phyloP scores from a whole-genome alignment of 2,797 vertebrate genomes.

The Oreochromis grahami region DNA sequence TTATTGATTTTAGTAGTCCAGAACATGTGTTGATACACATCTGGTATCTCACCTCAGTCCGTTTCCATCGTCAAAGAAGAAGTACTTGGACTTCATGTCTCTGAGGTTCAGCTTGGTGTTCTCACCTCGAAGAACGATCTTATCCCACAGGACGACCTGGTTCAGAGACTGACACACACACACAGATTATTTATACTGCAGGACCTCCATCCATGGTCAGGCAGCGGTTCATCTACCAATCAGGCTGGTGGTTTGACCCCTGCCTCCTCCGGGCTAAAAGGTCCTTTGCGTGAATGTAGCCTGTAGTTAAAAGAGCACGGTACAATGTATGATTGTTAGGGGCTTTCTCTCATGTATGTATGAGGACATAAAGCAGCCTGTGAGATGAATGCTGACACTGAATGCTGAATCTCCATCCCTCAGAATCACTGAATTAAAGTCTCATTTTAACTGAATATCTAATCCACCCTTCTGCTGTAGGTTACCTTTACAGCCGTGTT shows the following conservation, averaged over 20 bases:
- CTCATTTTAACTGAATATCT: background rate
- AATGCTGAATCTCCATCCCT: background rate
- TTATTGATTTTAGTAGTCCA: no score
- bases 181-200: background rate
- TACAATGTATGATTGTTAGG: background rate
- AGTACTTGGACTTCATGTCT: constrained; percentile 97
- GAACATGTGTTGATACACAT: background rate
- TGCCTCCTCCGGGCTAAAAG: background rate
- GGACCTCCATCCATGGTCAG: background rate
- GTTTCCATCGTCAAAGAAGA: constrained; percentile 98
- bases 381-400: background rate
- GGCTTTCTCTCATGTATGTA: background rate
- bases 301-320: background rate
- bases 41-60: constrained; percentile 83
- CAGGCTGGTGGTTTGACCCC: background rate
- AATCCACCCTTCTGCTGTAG: no score
- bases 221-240: background rate
- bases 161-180: constrained; percentile 82
- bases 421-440: background rate
- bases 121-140: constrained; percentile 92
- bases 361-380: background rate
- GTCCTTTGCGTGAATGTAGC: background rate
- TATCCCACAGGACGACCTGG: constrained; percentile 98
- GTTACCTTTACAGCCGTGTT: background rate
- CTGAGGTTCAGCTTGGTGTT: constrained; percentile 87